A percentile compares a stretch with the other conserved stretches of the same genome.
phyloP scores from a whole-genome alignment of 2,888 invertebrate species.

The Pristionchus fissidentatus region DNA sequence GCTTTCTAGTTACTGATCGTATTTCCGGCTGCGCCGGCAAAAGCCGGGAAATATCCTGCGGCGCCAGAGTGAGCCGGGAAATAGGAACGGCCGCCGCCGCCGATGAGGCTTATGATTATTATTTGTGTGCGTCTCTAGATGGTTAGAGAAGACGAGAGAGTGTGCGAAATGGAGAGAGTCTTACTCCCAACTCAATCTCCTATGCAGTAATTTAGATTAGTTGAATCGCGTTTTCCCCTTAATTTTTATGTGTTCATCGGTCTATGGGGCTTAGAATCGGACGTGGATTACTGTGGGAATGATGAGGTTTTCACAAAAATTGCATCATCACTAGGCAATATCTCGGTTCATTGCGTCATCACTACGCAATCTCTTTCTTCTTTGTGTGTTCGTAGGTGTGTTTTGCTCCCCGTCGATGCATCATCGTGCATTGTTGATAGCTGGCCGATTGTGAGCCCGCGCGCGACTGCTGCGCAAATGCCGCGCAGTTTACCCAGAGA shows the following conservation, averaged over 20 bases:
- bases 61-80: too few relatives aligned
- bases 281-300: slow-evolving; percentile 4
- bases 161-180: not conserved
- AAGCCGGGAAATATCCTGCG: too few relatives aligned
- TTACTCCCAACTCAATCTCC: not conserved
- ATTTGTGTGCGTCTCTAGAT: too few relatives aligned
- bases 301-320: not conserved
- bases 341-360: not conserved
- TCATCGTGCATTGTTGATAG: not conserved
- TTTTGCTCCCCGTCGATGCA: not conserved
- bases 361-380: not conserved
- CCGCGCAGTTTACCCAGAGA: slow-evolving; percentile 22
- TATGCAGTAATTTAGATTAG: slow-evolving; percentile 37
- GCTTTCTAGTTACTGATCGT: slow-evolving; percentile 13
- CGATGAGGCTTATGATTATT: too few relatives aligned
- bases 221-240: not conserved
- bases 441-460: not conserved
- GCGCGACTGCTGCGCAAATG: slow-evolving; percentile 36
- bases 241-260: not conserved
- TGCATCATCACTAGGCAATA: not conserved
- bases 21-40: not conserved
- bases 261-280: not conserved
- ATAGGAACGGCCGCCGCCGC: too few relatives aligned
- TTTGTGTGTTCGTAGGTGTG: not conserved
- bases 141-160: slow-evolving; percentile 20